Evolutionary conservation across 2,113 vertebrate species (phyloP), one percentile per base, ranked within the genome.

Genomic region (Perca flavescens): DNA sequence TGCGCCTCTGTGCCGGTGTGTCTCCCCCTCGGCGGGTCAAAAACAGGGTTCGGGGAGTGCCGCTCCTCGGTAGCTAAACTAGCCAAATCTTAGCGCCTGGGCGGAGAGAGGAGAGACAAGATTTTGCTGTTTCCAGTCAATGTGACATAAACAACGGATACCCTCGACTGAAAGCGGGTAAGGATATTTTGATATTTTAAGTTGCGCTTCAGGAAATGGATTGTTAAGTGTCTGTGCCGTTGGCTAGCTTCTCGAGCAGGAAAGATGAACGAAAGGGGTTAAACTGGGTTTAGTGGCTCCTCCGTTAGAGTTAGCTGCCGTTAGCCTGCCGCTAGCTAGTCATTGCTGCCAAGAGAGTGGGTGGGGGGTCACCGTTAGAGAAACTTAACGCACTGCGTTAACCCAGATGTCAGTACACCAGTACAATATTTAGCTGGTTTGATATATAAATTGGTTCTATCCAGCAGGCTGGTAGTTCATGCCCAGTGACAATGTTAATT

Each of bases 1-100:
- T 84, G 86, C 89, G 87, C 87, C 90, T 78, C 86, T 91, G 92
- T 91, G 90, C 95, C 94, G 94, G 95, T 95, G 94, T 89, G 87
- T 93, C 81, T 86, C 91, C 83, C 90, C 85, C 89, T 93, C 88
- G 90, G 94, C 84, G 93, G 94, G 88, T 94, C 87, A 87, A 93
- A 93, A 94, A 92, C 93, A 93, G 94, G 94, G 93, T 95, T 94
- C 94, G 94, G 94, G 95, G 95, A 95, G 95, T 95, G 95, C 90
- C 94, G 92, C 94, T 94, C 93, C 93, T 94, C 93, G 90, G 88
- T 91, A 92, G 92, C 93, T 91, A 80, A 90, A 90, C 83, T 77
- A 89, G 89, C 93, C 92, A 56, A 89, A 93, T 91, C 93, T 91
- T 91, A 86, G 86, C 92, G 89, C 88, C 79, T 86, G 85, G 80